Evolutionary conservation across 2,888 invertebrate species (phyloP).

Genomic region (Psylliodes chrysocephalus): DNA sequence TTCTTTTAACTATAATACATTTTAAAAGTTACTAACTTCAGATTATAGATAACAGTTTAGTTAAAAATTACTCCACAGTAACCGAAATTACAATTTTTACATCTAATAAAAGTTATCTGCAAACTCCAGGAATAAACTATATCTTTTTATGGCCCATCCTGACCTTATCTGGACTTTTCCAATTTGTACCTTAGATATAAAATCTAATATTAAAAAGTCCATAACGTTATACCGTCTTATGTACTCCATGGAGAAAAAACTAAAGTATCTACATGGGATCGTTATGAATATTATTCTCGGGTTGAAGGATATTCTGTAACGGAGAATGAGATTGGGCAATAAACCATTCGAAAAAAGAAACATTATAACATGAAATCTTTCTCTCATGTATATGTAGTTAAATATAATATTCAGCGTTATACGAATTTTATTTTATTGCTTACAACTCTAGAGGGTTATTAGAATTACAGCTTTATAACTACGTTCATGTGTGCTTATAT

Average conservation of each 20-base stretch:
- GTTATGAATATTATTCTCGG: constrained; percentile 14
- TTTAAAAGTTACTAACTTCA: too few relatives aligned
- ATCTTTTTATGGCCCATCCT: constrained; percentile 18
- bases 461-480: too few relatives aligned
- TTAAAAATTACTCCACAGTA: too few relatives aligned
- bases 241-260: constrained; percentile 8
- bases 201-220: constrained; percentile 16
- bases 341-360: not conserved
- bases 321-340: constrained; percentile 18
- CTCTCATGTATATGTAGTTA: too few relatives aligned
- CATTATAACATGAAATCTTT: too few relatives aligned
- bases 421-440: too few relatives aligned
- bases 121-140: constrained; percentile 7
- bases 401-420: too few relatives aligned
- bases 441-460: too few relatives aligned
- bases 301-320: constrained; percentile 7
- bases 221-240: constrained; percentile 2
- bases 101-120: constrained; percentile 20
- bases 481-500: too few relatives aligned
- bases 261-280: constrained; percentile 10
- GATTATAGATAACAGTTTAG: too few relatives aligned
- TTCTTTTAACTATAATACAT: too few relatives aligned
- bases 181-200: constrained; percentile 25
- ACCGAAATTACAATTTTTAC: not conserved
- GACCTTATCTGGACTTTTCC: constrained; percentile 21